Percentiles rank a stretch among this genome's conserved stretches.
Evolutionary conservation across 2,113 vertebrate species (phyloP).

Genomic region (Ptyas mucosa): DNA sequence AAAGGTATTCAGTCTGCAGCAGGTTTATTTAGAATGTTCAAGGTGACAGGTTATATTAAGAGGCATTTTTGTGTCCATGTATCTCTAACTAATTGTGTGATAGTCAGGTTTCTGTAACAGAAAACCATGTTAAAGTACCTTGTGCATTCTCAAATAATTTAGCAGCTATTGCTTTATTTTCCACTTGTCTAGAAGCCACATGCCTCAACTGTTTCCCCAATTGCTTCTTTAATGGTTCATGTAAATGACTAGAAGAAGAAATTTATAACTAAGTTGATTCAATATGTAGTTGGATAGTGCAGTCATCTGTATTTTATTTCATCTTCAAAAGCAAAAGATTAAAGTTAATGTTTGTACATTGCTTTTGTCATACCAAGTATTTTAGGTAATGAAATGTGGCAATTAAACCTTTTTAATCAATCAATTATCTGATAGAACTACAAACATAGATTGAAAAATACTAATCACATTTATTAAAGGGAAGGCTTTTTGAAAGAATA

Average conservation of each 20-base stretch:
- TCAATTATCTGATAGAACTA: too few species aligned
- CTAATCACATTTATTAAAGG: not conserved
- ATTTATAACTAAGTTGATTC: not conserved
- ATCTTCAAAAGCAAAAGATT: not conserved
- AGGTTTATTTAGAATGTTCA: constrained; percentile 28
- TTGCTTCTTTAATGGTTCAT: not conserved
- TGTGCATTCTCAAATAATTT: not conserved
- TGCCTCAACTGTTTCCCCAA: not conserved
- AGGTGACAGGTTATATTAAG: constrained; percentile 14
- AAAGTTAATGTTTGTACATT: not conserved
- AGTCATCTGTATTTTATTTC: not conserved
- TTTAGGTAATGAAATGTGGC: not conserved
- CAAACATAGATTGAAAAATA: not conserved
- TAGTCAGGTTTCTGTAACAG: not conserved
- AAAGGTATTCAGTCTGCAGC: constrained; percentile 19
- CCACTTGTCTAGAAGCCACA: not conserved
- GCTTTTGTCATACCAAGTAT: not conserved
- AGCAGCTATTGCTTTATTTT: not conserved
- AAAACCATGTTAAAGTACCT: not conserved
- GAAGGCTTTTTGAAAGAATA: not conserved
- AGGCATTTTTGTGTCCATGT: constrained; percentile 13
- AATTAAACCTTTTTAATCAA: too few species aligned
- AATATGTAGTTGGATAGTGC: not conserved
- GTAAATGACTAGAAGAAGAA: not conserved
- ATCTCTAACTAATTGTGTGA: not conserved